Evolutionary conservation across 2,888 invertebrate species (phyloP), one percentile per base, ranked within the genome.

Genomic region (Caenorhabditis drosophilae): DNA sequence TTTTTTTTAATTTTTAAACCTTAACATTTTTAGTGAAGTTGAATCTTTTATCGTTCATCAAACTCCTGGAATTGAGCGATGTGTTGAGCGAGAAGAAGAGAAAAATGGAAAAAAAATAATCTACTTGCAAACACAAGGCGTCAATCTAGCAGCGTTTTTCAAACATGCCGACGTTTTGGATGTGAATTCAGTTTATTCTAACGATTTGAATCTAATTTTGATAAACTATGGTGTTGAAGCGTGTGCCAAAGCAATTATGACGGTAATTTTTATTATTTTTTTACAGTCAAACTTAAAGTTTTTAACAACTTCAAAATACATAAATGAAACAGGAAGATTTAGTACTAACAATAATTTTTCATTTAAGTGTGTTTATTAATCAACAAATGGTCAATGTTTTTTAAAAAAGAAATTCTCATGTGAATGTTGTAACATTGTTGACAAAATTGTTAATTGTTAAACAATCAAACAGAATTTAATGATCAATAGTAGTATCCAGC

Each of bases 181-280:
- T 84, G 74, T 83, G 27, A 80, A 80, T 58, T 69, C 73, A 16
- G 57, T 83, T 26, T 93, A 94, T 85, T 91, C 91, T 36, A 99
- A 99, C 83, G 93, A 97, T 83, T 91, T 98, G 63, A 92, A 95
- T 80, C 89, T 90, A 1, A 90, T 98, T 79, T 91, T 93, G 0
- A 87, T 89, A 11, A 69, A 59, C 35, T 98, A 94, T 82, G 98
- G 98, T 0, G 93, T 98, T 69, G 98, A 98, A 87, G 97, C 98
- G 0, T 97, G 95, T 0, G 89, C 89, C 48, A 89, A 89, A 84
- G 91, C 92, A 2, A 91, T 98, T 56, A 90, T 93, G 12, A 92
- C 90, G 84, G 89, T 89, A 81, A 77, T 76, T 72, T 56, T 15
- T 44, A 46, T 26, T 42, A 20, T n/a, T n/a, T n/a, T n/a, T n/a